A percentile compares a stretch with the other conserved stretches of the same genome.
Conservation (phyloP, 2,797 vertebrate genomes). For the Scyliorhinus canicula region DNA sequence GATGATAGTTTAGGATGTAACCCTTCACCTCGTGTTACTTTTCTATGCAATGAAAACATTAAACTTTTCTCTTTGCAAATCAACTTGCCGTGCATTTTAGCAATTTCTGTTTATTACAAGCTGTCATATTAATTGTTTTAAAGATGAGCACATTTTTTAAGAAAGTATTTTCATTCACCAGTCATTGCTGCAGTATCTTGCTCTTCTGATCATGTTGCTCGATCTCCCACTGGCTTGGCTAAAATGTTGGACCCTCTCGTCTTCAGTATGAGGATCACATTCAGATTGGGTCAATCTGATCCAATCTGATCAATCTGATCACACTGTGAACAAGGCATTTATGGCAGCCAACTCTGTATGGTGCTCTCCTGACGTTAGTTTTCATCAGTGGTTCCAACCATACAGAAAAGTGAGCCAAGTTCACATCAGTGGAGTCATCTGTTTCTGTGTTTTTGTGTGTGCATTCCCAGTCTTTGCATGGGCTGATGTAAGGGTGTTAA, state of each 20-base stretch:
- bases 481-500: slow-evolving; percentile 72
- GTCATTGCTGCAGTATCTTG: background rate
- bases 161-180: background rate
- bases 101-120: background rate
- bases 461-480: slow-evolving; percentile 54
- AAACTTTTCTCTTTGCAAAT: background rate
- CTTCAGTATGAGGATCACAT: background rate
- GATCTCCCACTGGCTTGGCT: background rate
- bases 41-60: background rate
- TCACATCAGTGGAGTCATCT: slow-evolving; percentile 68
- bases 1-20: background rate
- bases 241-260: background rate
- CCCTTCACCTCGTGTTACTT: background rate
- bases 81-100: background rate
- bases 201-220: background rate
- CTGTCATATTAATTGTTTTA: background rate
- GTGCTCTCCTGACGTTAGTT: slow-evolving; percentile 58
- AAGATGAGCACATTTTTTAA: background rate
- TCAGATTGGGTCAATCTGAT: slow-evolving; percentile 1
- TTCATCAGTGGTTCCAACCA: slow-evolving; percentile 54
- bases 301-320: background rate
- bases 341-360: slow-evolving; percentile 52
- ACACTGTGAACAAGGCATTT: background rate
- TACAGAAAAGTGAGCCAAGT: slow-evolving; percentile 63
- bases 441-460: slow-evolving; percentile 54